Percentiles rank a stretch among this genome's conserved stretches.
Evolutionary conservation across 2,888 invertebrate species (phyloP).

Genomic region (Gasteruption jaculator): DNA sequence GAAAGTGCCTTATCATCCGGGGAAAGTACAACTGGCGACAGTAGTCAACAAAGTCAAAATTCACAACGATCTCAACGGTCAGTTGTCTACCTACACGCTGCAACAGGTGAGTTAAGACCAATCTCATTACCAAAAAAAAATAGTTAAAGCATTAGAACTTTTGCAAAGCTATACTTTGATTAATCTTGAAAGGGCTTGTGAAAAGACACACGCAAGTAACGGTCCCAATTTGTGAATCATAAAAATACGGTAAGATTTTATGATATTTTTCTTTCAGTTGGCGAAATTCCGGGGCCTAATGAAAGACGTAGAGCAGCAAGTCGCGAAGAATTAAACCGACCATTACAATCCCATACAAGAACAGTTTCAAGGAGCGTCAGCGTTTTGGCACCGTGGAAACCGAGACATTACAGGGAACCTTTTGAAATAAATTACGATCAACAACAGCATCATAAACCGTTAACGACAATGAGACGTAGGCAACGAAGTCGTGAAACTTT

Average conservation of each 20-base stretch:
- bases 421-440: constrained; percentile 79
- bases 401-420: constrained; percentile 67
- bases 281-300: constrained; percentile 76
- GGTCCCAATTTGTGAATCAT: no score
- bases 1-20: constrained; percentile 49
- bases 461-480: constrained; percentile 47
- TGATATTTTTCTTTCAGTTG: no score
- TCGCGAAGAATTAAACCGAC: constrained; percentile 69
- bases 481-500: constrained; percentile 47
- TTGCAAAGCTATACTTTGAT: no score
- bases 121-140: no score
- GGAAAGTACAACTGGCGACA: constrained; percentile 52
- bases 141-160: no score
- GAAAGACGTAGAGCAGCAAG: constrained; percentile 64
- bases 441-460: constrained; percentile 51
- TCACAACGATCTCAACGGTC: constrained; percentile 66
- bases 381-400: constrained; percentile 80
- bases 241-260: constrained; percentile 8
- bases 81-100: constrained; percentile 80
- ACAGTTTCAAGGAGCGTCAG: constrained; percentile 75
- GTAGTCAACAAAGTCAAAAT: constrained; percentile 63
- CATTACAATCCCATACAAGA: constrained; percentile 61
- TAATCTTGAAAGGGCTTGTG: no score
- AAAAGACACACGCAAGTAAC: no score
- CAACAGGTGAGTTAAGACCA: constrained; percentile 65